Percentiles rank a stretch among this genome's conserved stretches.
Conservation (phyloP, 1,140 invertebrate species). For the Drosophila equinoxialis region DNA sequence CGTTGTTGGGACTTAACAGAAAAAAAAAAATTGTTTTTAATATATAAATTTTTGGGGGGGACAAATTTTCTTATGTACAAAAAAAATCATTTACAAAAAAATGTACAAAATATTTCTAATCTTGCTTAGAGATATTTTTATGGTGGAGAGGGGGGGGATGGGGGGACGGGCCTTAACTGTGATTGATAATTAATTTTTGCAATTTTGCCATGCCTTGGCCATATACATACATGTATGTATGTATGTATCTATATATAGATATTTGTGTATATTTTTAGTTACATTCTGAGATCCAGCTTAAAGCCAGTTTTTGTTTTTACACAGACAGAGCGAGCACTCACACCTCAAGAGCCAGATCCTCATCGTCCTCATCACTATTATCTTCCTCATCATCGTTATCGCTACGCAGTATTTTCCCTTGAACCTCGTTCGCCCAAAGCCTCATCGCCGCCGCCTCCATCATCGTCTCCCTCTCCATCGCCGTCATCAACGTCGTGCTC, state of each 20-base stretch:
- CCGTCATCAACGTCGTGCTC: constrained; percentile 32
- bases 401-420: neutral
- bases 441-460: constrained; percentile 56
- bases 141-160: neutral
- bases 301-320: neutral
- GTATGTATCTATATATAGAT: neutral
- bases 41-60: constrained; percentile 11
- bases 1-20: constrained; percentile 15
- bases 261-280: constrained; percentile 21
- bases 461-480: constrained; percentile 21
- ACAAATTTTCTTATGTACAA: constrained; percentile 56
- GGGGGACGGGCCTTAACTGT: too few relatives aligned
- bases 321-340: constrained; percentile 27
- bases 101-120: constrained; percentile 57
- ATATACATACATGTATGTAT: neutral
- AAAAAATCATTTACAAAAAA: constrained; percentile 79
- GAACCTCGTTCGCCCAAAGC: constrained; percentile 42
- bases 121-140: constrained; percentile 36
- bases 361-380: constrained; percentile 58
- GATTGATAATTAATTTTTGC: neutral
- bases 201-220: too few relatives aligned
- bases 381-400: constrained; percentile 35
- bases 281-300: constrained; percentile 68
- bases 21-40: constrained; percentile 29
- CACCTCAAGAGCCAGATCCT: constrained; percentile 78